Base-by-base conservation (phyloP, 2,888 invertebrate genomes). In the Cantharis rufa region DNA sequence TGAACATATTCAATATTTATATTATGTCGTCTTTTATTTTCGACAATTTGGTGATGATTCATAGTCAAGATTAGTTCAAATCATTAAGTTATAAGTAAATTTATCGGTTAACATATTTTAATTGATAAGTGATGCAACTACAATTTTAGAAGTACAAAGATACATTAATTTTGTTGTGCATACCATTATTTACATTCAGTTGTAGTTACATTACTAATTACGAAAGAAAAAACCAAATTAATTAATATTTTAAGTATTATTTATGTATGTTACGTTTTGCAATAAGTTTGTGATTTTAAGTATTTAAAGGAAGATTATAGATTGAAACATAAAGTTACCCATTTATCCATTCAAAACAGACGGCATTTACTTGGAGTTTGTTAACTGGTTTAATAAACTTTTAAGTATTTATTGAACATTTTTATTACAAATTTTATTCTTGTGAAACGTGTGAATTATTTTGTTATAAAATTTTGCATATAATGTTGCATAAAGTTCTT, bases 71-170 rank as follows among this genome's bases (percentile, higher is more conserved):
- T 48, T 48, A 48, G 48, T 48, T 48, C 48, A 48, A 48, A 48
- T n/a, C n/a, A 7, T 48, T 48, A 48, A 48, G 48, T 48, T 48
- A n/a, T 48, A n/a, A 9, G n/a, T 48, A 48, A 48, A n/a, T n/a
- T 48, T 48, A 48, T 48, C 13, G 32, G 11, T 13, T 32, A 3
- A 13, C 4, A 13, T 32, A 32, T 32, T 32, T 48, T 48, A 48
- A 48, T 48, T 48, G 48, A 48, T 9, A 9, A 48, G 48, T n/a
- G 48, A 48, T 48, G 80, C 81, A 28, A 69, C 66, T 76, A 11
- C 18, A 27, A 15, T 72, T 72, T 69, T 15, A 32, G 11, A 32
- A 13, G 13, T 32, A 32, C 11, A 11, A 32, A 13, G 11, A 32
- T 11, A 32, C 48, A 24, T 15, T 24, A 9, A 24, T 24, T 27